Percentiles rank a stretch among this genome's conserved stretches.
Conservation (phyloP, 53 echinoderm and acorn worm genomes). For the Stichopus horrens region DNA sequence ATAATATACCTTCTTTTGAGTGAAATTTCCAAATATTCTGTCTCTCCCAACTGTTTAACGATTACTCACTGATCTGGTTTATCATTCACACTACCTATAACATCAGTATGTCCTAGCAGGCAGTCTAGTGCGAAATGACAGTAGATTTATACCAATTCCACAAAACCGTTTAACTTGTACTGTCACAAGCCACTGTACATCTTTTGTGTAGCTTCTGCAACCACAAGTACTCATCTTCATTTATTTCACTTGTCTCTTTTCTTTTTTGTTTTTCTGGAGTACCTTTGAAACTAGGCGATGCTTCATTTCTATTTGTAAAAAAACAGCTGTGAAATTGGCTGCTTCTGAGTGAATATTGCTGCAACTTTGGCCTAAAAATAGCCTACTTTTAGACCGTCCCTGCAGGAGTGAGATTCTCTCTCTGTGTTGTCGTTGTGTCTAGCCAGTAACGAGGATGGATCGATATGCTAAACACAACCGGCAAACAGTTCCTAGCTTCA, state of each 20-base stretch:
- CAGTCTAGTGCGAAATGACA: too few species aligned
- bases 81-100: too few species aligned
- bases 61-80: too few species aligned
- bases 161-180: too few species aligned
- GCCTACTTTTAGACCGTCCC: slow-evolving; percentile 20
- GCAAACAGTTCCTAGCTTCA: neutral
- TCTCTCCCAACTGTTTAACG: too few species aligned
- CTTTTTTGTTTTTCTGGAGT: neutral
- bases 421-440: slow-evolving; percentile 18
- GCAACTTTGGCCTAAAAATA: slow-evolving; percentile 27
- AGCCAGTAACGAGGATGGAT: slow-evolving; percentile 26
- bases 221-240: too few species aligned
- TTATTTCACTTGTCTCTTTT: too few species aligned
- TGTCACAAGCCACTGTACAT: neutral
- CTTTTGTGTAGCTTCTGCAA: neutral
- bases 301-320: slow-evolving; percentile 4
- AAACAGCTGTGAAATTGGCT: slow-evolving; percentile 14
- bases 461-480: slow-evolving; percentile 31
- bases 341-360: slow-evolving; percentile 10
- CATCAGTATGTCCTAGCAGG: too few species aligned
- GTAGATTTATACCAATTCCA: too few species aligned
- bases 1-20: too few species aligned
- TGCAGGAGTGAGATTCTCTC: slow-evolving; percentile 10
- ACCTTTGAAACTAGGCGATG: neutral
- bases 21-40: too few species aligned